phyloP scores from a whole-genome alignment of 2,888 invertebrate species.

The Dryobotodes eremita region DNA sequence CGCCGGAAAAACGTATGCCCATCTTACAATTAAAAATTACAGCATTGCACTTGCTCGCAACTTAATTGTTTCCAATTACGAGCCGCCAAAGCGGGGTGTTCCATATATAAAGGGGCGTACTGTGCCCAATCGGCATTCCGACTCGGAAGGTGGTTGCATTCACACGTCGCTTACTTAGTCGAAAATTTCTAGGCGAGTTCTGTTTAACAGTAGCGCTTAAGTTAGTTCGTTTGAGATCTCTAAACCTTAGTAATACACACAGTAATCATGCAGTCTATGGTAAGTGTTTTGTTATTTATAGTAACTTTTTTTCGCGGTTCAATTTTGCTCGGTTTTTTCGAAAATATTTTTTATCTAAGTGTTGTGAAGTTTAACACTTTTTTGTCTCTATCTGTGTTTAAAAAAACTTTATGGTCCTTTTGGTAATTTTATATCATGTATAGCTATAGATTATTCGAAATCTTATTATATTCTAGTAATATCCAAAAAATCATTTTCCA shows the following conservation, averaged over 20 bases:
- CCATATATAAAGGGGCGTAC: slow-evolving; percentile 87
- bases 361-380: not conserved
- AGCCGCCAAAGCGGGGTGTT: slow-evolving; percentile 83
- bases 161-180: slow-evolving; percentile 86
- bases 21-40: slow-evolving; percentile 87
- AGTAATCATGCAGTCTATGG: slow-evolving; percentile 90
- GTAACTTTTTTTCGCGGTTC: slow-evolving; percentile 14
- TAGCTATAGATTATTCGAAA: too few species aligned
- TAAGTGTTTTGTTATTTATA: slow-evolving; percentile 76
- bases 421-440: too few species aligned
- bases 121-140: slow-evolving; percentile 85
- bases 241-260: slow-evolving; percentile 81
- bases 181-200: slow-evolving; percentile 90
- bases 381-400: not conserved
- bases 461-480: not conserved
- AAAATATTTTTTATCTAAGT: not conserved
- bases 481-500: not conserved
- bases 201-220: slow-evolving; percentile 88
- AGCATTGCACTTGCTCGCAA: slow-evolving; percentile 86
- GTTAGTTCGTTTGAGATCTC: slow-evolving; percentile 91
- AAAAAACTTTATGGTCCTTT: not conserved
- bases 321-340: slow-evolving; percentile 7
- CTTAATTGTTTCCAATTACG: slow-evolving; percentile 90
- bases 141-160: slow-evolving; percentile 83
- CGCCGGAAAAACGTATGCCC: slow-evolving; percentile 78